Percentiles rank a stretch among this genome's conserved stretches.
Conservation (phyloP, 2,113 vertebrate species). For the Rana temporaria region DNA sequence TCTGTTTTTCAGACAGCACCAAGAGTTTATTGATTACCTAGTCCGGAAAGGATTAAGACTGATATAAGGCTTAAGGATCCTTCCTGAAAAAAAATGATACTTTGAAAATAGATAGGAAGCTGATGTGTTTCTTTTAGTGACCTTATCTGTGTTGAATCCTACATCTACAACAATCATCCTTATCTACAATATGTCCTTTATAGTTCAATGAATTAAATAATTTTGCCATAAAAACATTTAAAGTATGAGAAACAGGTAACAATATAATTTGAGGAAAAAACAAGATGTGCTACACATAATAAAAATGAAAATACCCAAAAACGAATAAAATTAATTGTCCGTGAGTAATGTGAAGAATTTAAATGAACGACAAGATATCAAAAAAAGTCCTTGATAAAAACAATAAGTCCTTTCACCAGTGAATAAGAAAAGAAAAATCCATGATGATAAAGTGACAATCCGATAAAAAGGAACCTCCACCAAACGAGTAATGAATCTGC, state of each 20-base stretch:
- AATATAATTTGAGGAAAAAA: neutral
- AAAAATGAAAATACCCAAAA: too few species aligned
- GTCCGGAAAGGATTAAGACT: conserved; percentile 42
- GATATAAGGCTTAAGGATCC: conserved; percentile 34
- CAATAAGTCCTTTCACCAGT: too few species aligned
- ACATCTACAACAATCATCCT: conserved; percentile 28
- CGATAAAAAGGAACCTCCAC: too few species aligned
- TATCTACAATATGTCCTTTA: conserved; percentile 18
- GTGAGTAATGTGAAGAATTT: too few species aligned
- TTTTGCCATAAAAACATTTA: neutral
- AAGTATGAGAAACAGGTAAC: neutral
- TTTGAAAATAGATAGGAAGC: conserved; percentile 34
- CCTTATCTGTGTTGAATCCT: conserved; percentile 24
- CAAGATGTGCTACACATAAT: too few species aligned
- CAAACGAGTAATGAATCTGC: too few species aligned
- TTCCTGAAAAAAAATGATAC: conserved; percentile 28
- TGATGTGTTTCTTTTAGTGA: conserved; percentile 25
- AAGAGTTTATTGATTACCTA: conserved; percentile 39
- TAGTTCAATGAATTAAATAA: conserved; percentile 6
- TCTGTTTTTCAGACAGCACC: conserved; percentile 24
- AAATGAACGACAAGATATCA: too few species aligned
- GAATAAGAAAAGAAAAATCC: too few species aligned
- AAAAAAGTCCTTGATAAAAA: too few species aligned
- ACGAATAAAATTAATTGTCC: too few species aligned
- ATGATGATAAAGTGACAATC: too few species aligned